Base-by-base conservation (phyloP, 2,888 invertebrate species). In the Leucozona laternaria region DNA sequence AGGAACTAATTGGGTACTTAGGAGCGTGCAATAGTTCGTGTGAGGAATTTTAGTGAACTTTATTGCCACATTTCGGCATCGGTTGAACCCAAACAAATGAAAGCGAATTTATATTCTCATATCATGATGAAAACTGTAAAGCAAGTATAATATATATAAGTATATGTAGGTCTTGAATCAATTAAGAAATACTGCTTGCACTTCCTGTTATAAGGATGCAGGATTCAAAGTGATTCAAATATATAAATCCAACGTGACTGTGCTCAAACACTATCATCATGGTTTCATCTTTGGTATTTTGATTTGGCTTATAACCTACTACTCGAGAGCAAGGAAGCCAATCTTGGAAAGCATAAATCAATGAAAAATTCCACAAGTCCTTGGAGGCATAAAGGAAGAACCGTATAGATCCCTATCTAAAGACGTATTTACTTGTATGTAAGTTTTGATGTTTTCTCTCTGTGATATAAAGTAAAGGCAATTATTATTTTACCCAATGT, bases 1-100 rank as follows among this genome's bases (percentile, higher is more conserved):
- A 15, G 17, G 34, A 64, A 62, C 76, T 76, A 81, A 81, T 81
- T 81, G 68, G 62, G 31, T 60, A 43, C 68, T 53, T 58, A 37
- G 5, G 50, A 10, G 15, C 15, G 28, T 31, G 34, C 58, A 22
- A 20, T 60, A 37, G 20, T 22, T 40, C 15, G 22, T 60, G 60
- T 25, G 25, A 45, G 28, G 64, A 64, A 64, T 37, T 66, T 3
- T 3, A 1, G 20, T 17, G 10, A 48, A 66, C 17, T 31, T 15
- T 66, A 48, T 66, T 17, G 48, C 48, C 28, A 45, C 17, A 48
- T 45, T 15, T 11, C 15, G 20, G 22, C 34, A 50, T 37, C 34
- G 66, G 50, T 48, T 50, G n/a, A 66, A 48, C 34, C 50, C 48
- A 66, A 66, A 66, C 48, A 50, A 64, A 25, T 10, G 25, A 64